Evolutionary conservation across 2,797 vertebrate species (phyloP).

Genomic region (Halcyon badia): DNA sequence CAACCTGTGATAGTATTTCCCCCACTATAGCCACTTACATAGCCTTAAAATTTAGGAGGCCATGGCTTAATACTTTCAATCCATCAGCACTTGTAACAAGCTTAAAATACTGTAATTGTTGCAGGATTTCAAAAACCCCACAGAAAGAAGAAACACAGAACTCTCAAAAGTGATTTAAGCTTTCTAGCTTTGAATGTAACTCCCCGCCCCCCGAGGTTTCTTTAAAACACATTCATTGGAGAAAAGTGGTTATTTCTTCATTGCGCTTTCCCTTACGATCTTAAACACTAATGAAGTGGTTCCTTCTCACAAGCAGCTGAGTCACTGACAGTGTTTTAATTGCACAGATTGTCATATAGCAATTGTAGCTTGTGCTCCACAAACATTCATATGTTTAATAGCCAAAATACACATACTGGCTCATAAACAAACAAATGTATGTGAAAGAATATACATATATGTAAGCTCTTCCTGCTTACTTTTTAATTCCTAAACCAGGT

Average conservation of each 20-base stretch:
- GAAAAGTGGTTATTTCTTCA: not conserved
- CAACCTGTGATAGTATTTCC: not conserved
- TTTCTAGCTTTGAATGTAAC: not conserved
- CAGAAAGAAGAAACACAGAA: not conserved
- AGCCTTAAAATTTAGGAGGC: not conserved
- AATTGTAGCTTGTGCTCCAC: not conserved
- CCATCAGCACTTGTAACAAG: not conserved
- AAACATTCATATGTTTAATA: not conserved
- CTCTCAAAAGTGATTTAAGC: not conserved
- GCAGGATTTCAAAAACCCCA: not conserved
- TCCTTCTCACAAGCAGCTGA: not conserved
- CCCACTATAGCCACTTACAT: not conserved
- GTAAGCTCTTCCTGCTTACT: not conserved
- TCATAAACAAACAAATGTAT: not conserved
- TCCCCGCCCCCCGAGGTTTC: not conserved
- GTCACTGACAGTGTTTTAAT: not conserved
- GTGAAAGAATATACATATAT: not conserved
- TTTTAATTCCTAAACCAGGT: not conserved
- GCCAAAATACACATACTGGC: not conserved
- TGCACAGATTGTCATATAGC: not conserved
- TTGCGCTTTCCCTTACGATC: not conserved
- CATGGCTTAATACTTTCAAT: not conserved
- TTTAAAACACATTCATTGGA: not conserved
- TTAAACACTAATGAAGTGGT: not conserved
- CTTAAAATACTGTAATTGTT: not conserved